These are phyloP conservation scores for Eubucco bourcierii DNA, from an alignment of 2,113 vertebrate species.

Conservation along the genomic window DNA sequence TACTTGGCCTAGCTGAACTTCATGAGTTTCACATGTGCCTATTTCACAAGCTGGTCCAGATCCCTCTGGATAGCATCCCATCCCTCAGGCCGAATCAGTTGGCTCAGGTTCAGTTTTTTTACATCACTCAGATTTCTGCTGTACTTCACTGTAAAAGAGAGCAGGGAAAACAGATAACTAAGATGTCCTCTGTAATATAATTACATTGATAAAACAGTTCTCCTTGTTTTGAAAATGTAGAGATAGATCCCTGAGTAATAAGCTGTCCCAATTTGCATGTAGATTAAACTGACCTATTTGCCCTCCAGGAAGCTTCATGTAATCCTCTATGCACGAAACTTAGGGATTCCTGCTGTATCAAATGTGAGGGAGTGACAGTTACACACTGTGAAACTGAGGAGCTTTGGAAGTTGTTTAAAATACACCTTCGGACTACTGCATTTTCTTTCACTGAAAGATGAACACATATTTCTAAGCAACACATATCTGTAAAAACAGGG, in stretches of 20 bases:
- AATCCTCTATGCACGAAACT: background rate
- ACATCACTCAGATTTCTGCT: background rate
- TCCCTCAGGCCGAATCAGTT: rapidly evolving
- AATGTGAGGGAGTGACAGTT: background rate
- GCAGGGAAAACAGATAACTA: background rate
- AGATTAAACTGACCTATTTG: constrained; percentile 31
- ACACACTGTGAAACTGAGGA: background rate
- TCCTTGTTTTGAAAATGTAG: background rate
- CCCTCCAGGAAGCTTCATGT: background rate
- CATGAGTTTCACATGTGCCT: background rate
- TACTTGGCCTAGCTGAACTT: background rate
- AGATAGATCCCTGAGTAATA: background rate
- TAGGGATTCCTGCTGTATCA: background rate
- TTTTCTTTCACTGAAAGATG: background rate
- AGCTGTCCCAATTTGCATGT: background rate
- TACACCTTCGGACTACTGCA: background rate
- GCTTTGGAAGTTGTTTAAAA: background rate
- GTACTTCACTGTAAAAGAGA: background rate
- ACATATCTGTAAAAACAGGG: background rate
- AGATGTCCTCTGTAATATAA: background rate
- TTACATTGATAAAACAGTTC: background rate
- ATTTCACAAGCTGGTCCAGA: background rate
- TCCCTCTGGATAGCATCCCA: background rate
- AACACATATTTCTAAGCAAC: background rate
- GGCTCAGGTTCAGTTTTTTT: too few species aligned